Conservation (phyloP, 2,797 vertebrate species). For the Spinus pinus region DNA sequence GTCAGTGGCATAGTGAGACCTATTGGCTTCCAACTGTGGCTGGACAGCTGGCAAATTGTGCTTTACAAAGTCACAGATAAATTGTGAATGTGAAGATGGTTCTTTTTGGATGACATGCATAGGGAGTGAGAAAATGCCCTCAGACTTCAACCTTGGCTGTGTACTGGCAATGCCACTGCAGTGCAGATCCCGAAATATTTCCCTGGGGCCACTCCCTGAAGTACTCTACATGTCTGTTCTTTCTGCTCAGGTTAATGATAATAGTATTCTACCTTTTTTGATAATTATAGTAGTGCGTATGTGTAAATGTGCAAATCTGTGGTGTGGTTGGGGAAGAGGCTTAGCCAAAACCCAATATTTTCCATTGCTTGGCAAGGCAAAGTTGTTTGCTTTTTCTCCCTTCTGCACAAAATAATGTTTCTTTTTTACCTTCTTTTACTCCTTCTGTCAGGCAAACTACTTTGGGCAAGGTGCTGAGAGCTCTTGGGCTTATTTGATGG, state of each 20-base stretch:
- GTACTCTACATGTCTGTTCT: background rate
- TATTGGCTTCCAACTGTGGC: background rate
- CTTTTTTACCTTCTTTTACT: background rate
- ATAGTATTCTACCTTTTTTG: background rate
- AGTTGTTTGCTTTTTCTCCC: background rate
- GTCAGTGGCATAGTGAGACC: background rate
- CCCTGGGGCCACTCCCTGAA: background rate
- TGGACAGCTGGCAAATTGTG: background rate
- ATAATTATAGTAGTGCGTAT: fast-evolving
- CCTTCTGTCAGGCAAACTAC: background rate
- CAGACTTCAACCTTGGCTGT: background rate
- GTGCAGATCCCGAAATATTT: background rate
- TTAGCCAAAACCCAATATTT: background rate
- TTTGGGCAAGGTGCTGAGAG: background rate
- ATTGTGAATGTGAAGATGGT: background rate
- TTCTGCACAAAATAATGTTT: background rate
- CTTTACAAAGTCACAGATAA: background rate
- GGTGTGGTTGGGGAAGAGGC: background rate
- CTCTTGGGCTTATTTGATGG: background rate
- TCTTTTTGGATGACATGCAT: fast-evolving
- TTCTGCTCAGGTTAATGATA: background rate
- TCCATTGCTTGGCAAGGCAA: background rate
- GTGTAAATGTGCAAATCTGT: background rate
- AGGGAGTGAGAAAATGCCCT: background rate
- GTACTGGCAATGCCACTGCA: background rate